phyloP scores from a whole-genome alignment of 2,113 vertebrate species.

The Calidris pugnax region DNA sequence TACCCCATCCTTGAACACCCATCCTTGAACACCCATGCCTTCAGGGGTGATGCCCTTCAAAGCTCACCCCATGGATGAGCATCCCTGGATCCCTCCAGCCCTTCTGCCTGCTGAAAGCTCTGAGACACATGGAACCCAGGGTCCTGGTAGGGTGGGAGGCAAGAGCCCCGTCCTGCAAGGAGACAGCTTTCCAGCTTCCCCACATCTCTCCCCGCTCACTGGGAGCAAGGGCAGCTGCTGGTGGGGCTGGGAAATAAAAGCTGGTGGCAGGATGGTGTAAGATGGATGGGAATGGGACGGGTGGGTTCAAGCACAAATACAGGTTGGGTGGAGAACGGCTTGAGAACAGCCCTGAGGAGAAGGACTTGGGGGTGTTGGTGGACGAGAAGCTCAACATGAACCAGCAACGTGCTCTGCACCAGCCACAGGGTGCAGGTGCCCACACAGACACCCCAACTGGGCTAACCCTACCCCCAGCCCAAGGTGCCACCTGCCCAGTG shows the following conservation, averaged over 20 bases:
- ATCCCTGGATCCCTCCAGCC: not conserved
- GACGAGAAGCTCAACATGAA: too few relatives aligned
- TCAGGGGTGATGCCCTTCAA: not conserved
- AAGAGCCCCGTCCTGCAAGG: not conserved
- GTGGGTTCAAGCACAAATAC: not conserved
- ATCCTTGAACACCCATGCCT: not conserved
- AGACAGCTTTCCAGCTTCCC: not conserved
- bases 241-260: too few relatives aligned
- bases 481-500: fast-evolving
- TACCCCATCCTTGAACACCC: not conserved
- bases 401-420: too few relatives aligned
- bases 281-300: not conserved
- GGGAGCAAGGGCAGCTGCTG: not conserved
- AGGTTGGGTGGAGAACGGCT: too few relatives aligned
- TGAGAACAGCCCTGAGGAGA: too few relatives aligned
- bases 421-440: fast-evolving
- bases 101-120: not conserved
- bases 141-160: fast-evolving
- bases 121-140: fast-evolving
- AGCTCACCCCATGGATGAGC: fast-evolving
- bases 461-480: not conserved
- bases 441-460: not conserved
- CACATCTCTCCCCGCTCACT: fast-evolving
- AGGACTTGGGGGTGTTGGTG: too few relatives aligned
- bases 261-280: not conserved